Evolutionary conservation across 2,113 vertebrate species (phyloP).

Genomic region (Paramisgurnus dabryanus): DNA sequence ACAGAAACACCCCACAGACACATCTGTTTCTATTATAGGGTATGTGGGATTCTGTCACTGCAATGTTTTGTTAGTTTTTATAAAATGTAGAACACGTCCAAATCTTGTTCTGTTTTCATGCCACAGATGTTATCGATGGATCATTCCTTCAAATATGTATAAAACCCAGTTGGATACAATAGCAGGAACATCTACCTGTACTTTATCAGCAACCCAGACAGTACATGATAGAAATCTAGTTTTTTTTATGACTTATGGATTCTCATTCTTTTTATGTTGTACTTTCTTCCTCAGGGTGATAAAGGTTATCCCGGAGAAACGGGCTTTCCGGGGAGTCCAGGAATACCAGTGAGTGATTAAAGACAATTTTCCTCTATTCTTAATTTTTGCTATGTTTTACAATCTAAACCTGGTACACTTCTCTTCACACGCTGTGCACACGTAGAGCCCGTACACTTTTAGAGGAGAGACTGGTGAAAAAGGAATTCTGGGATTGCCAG

Average conservation of each 20-base stretch:
- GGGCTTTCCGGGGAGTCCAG: conserved; percentile 74
- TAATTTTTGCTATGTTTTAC: not conserved
- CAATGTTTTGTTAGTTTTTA: too few relatives aligned
- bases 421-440: conserved; percentile 10
- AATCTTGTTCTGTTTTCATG: not conserved
- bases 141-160: not conserved
- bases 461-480: conserved; percentile 85
- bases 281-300: conserved; percentile 77
- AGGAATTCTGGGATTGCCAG: conserved; percentile 88
- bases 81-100: too few relatives aligned
- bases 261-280: conserved; percentile 16
- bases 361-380: not conserved
- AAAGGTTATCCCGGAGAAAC: conserved; percentile 76
- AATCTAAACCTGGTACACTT: not conserved
- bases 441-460: conserved; percentile 75
- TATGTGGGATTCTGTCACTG: too few relatives aligned
- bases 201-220: not conserved
- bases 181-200: not conserved
- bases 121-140: too few relatives aligned
- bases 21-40: too few relatives aligned
- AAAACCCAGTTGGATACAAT: not conserved
- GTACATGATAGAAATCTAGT: too few relatives aligned
- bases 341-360: conserved; percentile 74
- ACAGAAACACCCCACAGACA: too few relatives aligned
- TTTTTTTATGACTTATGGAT: not conserved